Conservation (phyloP, 2,113 vertebrate species). For the Pteropus alecto region DNA sequence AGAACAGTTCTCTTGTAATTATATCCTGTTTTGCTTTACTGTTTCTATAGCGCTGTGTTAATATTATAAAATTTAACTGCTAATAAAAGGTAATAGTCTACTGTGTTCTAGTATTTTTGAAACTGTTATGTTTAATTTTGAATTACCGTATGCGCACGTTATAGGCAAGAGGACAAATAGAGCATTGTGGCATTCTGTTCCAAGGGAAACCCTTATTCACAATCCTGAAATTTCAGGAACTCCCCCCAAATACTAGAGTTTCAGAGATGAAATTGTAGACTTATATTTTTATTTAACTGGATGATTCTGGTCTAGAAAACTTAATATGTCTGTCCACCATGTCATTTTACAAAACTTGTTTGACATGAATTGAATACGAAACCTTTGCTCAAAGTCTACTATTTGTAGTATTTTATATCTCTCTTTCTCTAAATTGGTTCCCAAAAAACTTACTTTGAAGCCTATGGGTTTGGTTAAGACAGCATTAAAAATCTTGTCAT, state of each 20-base stretch:
- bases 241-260: background rate
- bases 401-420: background rate
- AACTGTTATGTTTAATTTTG: background rate
- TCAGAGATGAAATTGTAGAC: background rate
- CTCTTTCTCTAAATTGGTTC: background rate
- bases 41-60: background rate
- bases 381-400: background rate
- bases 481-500: background rate
- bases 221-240: background rate
- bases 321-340: background rate
- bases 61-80: conserved; percentile 22
- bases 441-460: background rate
- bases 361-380: background rate
- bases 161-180: background rate
- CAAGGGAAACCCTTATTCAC: background rate
- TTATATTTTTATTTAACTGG: background rate
- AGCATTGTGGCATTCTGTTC: background rate
- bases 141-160: background rate
- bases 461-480: background rate
- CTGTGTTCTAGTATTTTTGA: background rate
- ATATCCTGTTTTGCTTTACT: conserved; percentile 14
- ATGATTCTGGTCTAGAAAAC: background rate
- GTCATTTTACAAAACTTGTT: background rate
- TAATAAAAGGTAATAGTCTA: background rate
- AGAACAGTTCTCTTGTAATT: conserved; percentile 30